A percentile compares a stretch with the other conserved stretches of the same genome.
phyloP scores from a whole-genome alignment of 2,797 vertebrate genomes.

The Oceanodroma leucorhoa region DNA sequence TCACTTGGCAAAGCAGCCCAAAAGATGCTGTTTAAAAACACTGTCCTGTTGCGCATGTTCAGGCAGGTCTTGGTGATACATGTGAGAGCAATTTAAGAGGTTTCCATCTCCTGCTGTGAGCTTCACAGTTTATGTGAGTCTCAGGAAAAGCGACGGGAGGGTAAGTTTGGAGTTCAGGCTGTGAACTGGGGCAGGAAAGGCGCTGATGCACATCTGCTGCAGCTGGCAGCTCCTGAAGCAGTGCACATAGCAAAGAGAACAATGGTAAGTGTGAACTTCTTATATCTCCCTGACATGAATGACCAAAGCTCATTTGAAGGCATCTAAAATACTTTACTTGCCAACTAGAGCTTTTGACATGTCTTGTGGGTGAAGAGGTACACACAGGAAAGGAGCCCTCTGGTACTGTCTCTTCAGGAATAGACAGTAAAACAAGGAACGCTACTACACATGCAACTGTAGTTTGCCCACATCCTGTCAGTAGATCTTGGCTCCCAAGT shows the following conservation, averaged over 20 bases:
- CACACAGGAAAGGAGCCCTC: background rate
- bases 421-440: background rate
- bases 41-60: fast-evolving
- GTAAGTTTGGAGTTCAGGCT: background rate
- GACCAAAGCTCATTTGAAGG: background rate
- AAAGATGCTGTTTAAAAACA: background rate
- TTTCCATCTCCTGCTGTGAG: background rate
- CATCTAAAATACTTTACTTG: background rate
- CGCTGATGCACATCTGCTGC: background rate
- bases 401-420: background rate
- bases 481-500: background rate
- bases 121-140: background rate
- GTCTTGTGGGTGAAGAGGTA: background rate
- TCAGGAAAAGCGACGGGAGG: background rate
- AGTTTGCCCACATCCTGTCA: background rate
- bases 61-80: background rate
- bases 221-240: background rate
- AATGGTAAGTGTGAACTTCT: background rate
- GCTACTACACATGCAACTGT: background rate
- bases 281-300: background rate
- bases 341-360: background rate
- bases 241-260: background rate
- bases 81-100: background rate
- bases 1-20: background rate
- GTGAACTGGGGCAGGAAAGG: background rate